Conservation (phyloP, 2,888 invertebrate species). For the Eristalis intricaria region DNA sequence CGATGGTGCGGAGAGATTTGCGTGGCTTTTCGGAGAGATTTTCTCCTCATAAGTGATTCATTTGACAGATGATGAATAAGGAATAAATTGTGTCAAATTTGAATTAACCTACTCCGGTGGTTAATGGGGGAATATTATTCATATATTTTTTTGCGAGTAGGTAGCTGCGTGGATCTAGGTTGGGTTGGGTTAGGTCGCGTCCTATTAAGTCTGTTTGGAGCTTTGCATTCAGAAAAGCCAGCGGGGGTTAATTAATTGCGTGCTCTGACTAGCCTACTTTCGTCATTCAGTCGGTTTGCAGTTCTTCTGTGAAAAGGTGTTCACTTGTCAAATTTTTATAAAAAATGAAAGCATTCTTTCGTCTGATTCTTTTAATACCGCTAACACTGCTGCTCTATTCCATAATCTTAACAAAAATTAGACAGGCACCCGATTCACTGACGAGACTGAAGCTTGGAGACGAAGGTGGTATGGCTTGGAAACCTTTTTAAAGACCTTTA, state of each 20-base stretch:
- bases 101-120: not conserved
- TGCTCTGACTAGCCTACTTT: no score
- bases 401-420: no score
- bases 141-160: not conserved
- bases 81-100: not conserved
- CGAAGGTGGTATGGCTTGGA: no score
- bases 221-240: no score
- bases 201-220: not conserved
- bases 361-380: not conserved
- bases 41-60: not conserved
- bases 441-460: no score
- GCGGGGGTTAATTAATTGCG: no score
- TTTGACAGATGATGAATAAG: not conserved
- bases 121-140: not conserved
- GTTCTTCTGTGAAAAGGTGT: no score
- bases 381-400: not conserved
- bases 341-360: not conserved
- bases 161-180: not conserved
- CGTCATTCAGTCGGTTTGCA: no score
- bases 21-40: not conserved
- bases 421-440: no score
- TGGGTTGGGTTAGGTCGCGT: not conserved
- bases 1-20: not conserved
- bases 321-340: no score
- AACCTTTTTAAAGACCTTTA: no score